Evolutionary conservation across 2,888 invertebrate genomes (phyloP).

Genomic region (Drosophila antonietae): DNA sequence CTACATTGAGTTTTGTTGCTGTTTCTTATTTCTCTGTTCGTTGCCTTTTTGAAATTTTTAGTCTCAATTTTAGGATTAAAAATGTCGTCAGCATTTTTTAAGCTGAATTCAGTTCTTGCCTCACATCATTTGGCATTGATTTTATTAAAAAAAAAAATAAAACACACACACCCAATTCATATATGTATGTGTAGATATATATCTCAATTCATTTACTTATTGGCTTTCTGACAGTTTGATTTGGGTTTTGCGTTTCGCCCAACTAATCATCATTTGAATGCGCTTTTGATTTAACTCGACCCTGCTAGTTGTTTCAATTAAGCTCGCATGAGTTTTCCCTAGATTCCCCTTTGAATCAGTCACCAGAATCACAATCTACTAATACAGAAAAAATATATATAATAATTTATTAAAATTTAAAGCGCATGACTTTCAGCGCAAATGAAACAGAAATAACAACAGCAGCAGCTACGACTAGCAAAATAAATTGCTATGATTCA

Average conservation of each 20-base stretch:
- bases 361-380: slow-evolving; percentile 45
- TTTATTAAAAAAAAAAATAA: slow-evolving; percentile 35
- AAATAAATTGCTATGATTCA: slow-evolving; percentile 70
- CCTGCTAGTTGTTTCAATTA: slow-evolving; percentile 12
- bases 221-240: slow-evolving; percentile 75
- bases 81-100: slow-evolving; percentile 79
- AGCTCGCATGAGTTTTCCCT: background rate
- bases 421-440: slow-evolving; percentile 72
- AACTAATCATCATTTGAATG: slow-evolving; percentile 66
- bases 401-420: slow-evolving; percentile 76
- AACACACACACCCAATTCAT: slow-evolving; percentile 37
- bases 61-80: slow-evolving; percentile 79
- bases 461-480: slow-evolving; percentile 39
- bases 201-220: slow-evolving; percentile 45
- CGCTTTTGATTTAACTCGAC: slow-evolving; percentile 17
- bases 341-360: slow-evolving; percentile 34
- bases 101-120: slow-evolving; percentile 59
- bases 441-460: slow-evolving; percentile 51
- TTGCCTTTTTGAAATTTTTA: slow-evolving; percentile 45
- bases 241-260: slow-evolving; percentile 70
- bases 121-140: slow-evolving; percentile 68
- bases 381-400: slow-evolving; percentile 32
- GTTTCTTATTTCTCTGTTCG: slow-evolving; percentile 1
- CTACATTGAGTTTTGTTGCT: background rate
- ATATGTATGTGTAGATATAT: slow-evolving; percentile 2